Percentiles rank a stretch among this genome's conserved stretches.
phyloP scores from a whole-genome alignment of 2,888 invertebrate genomes.

The Byasa hedistus region DNA sequence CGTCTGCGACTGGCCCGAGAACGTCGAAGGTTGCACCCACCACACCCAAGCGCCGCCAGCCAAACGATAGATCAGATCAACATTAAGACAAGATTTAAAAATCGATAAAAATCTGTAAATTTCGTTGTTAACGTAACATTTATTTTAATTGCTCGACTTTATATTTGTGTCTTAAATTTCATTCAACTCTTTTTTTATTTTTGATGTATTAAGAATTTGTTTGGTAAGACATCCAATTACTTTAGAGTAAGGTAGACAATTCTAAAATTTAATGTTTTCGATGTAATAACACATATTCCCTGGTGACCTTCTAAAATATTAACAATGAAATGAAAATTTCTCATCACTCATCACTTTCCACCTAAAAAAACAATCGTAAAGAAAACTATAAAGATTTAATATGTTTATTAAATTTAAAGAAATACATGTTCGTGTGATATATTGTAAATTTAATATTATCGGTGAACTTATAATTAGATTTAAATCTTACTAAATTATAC shows the following conservation, averaged over 20 bases:
- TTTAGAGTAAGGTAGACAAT: conserved; percentile 13
- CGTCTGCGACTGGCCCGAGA: conserved; percentile 98
- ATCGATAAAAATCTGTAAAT: conserved; percentile 16
- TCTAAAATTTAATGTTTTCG: no score
- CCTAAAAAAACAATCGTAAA: conserved; percentile 31
- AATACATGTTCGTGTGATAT: conserved; percentile 70
- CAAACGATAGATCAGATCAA: conserved; percentile 51
- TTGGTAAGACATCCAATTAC: neutral
- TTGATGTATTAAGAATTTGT: conserved; percentile 12
- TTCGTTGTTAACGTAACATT: conserved; percentile 9
- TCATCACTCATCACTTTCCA: conserved; percentile 30
- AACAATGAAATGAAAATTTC: neutral
- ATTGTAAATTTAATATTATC: conserved; percentile 66
- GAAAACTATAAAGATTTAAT: conserved; percentile 26
- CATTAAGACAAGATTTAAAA: conserved; percentile 34
- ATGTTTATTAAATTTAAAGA: conserved; percentile 25
- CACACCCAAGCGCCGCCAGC: conserved; percentile 76
- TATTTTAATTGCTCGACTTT: conserved; percentile 6
- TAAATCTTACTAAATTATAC: conserved; percentile 29
- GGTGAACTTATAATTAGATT: conserved; percentile 42
- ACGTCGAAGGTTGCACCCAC: conserved; percentile 89
- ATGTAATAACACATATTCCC: no score
- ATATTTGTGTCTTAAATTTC: conserved; percentile 8
- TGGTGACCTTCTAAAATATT: conserved; percentile 31
- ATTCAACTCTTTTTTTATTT: neutral